Evolutionary conservation across 92 coral and sea anemone genomes (phyloP), one percentile per base, ranked within the genome.

Genomic region (Porites rus): DNA sequence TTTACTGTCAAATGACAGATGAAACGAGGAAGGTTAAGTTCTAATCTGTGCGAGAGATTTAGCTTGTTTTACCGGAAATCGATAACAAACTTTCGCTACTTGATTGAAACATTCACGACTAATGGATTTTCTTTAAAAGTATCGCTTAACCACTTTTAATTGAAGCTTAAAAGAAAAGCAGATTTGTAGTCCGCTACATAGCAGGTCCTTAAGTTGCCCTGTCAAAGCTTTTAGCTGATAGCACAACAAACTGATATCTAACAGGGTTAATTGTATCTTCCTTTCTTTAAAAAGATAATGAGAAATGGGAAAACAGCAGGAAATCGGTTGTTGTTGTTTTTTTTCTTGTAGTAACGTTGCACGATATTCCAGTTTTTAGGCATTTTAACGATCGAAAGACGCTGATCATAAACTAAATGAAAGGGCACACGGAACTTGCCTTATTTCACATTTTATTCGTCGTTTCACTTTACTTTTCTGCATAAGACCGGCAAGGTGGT

Each of bases 21-120:
- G 64, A 25, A 24, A 11, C 3, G 6, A 0, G 17, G 3, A 53
- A 16, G 6, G 43, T 3, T 7, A 68, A 17, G 65, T 43, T 31
- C 38, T 38, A 52, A 81, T 81, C 86, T 81, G 86, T 81, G 56
- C 59, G 51, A 59, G 58, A 59, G 69, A 69, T 81, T 69, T 60
- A 20, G 22, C 18, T 58, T 5, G 21, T 56, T 7, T 18, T 43
- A 11, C 59, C 51, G 69, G 24, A 68, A 70, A 69, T 43, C 60
- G 69, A 24, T 31, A 1, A 13, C 20, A 69, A 70, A 70, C 58
- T 18, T 20, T 11, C 18, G 10, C 53, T 56, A 18, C 58, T 70
- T 31, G 43, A 18, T 25, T 56, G 10, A 28, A 0, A 58, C n/a
- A 10, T 56, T 3, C 16, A 18, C 16, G 17, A 10, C 1, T 0